Conservation (phyloP, 2,888 invertebrate species). For the Hypselothyrea guttata region DNA sequence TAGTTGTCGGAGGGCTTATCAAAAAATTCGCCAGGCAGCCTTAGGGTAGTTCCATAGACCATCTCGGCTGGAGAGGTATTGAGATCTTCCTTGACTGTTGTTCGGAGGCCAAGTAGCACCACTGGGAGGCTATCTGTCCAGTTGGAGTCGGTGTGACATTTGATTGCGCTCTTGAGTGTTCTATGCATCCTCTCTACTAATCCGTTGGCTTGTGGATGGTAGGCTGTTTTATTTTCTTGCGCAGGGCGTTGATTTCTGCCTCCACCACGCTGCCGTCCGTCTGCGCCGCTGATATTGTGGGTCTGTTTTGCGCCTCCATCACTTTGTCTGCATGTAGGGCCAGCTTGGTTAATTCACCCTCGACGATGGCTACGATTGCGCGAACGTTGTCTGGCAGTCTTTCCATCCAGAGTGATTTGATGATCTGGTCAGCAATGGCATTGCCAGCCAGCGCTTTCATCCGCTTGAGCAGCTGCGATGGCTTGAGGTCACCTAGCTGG, state of each 20-base stretch:
- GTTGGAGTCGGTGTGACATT: constrained; percentile 5
- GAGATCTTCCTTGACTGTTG: neutral
- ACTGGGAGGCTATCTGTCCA: constrained; percentile 3
- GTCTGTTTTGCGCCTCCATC: neutral
- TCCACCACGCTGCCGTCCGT: no score
- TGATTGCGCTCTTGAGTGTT: constrained; percentile 13
- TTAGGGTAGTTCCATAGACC: no score
- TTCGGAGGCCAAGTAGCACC: neutral
- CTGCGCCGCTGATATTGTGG: neutral
- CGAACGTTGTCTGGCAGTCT: neutral
- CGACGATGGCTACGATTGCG: neutral
- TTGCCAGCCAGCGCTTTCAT: neutral
- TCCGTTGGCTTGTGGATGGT: constrained; percentile 7
- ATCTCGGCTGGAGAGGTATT: no score
- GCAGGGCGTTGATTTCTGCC: no score
- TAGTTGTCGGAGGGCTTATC: no score
- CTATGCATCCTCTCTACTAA: constrained; percentile 17
- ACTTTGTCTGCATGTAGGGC: neutral
- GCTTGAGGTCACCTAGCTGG: neutral
- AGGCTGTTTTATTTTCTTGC: no score
- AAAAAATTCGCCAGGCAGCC: no score
- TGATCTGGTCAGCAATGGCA: neutral
- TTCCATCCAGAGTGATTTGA: neutral
- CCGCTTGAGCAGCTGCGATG: neutral
- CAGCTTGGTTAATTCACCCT: neutral